phyloP scores from a whole-genome alignment of 2,113 vertebrate species.

The Platichthys flesus region DNA sequence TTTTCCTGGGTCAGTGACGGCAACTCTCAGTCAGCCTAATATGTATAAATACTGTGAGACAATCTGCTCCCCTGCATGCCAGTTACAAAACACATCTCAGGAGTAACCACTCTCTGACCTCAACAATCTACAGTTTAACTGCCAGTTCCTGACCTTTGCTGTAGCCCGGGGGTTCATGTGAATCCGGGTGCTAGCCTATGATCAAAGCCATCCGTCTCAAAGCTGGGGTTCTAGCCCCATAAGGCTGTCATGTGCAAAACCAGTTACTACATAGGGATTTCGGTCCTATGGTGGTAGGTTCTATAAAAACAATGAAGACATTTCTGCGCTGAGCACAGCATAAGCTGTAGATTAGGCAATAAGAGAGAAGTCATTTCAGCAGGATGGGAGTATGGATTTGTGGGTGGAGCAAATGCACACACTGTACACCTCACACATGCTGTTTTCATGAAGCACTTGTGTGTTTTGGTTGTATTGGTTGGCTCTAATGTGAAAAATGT shows the following conservation, averaged over 20 bases:
- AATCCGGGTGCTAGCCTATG: constrained; percentile 47
- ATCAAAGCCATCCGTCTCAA: constrained; percentile 60
- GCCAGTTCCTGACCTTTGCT: constrained; percentile 44
- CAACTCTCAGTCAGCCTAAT: constrained; percentile 9
- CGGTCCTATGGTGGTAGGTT: constrained; percentile 25
- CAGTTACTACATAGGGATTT: constrained; percentile 29
- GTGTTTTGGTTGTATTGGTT: constrained; percentile 29
- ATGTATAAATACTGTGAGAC: constrained; percentile 5
- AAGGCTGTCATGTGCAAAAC: constrained; percentile 62
- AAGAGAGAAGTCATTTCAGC: constrained; percentile 64
- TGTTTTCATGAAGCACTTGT: constrained; percentile 68
- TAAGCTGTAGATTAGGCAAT: constrained; percentile 73
- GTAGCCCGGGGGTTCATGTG: constrained; percentile 47
- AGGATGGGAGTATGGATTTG: constrained; percentile 66
- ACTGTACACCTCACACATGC: constrained; percentile 62
- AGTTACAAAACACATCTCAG: constrained; percentile 42
- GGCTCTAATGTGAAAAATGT: constrained; percentile 43
- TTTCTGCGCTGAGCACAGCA: constrained; percentile 48
- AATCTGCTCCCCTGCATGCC: not conserved
- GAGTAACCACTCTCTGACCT: constrained; percentile 54
- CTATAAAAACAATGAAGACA: constrained; percentile 63
- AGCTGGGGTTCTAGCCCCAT: constrained; percentile 38
- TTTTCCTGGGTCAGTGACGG: constrained; percentile 8
- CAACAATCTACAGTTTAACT: constrained; percentile 54
- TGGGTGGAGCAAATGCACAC: constrained; percentile 50